Evolutionary conservation across 2,797 vertebrate genomes (phyloP), one percentile per base, ranked within the genome.

Genomic region (Catostomus latipinnis): DNA sequence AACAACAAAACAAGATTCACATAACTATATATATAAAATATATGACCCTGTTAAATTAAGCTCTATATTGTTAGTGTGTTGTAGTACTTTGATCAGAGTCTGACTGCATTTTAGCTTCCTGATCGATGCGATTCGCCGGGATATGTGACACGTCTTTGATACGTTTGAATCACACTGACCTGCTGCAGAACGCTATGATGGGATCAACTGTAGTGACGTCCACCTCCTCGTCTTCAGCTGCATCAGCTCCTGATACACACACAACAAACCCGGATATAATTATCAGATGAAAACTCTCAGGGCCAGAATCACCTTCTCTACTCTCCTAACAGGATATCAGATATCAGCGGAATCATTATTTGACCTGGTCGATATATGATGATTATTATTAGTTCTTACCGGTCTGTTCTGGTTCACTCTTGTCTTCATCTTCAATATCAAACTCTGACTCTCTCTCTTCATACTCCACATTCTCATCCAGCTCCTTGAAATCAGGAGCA

Each of bases 341-440:
- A 34, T 34, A 34, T 34, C 34, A 34, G 34, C 34, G 2, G 34
- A 34, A 34, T 34, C 2, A 34, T 34, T 34, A 34, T 4, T 34
- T 34, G 34, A 34, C 34, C 34, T 34, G 34, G 34, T 34, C 34
- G 34, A 34, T 34, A 14, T 54, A 49, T 60, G 14, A 34, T 13
- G 0, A 49, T 6, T 6, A 60, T 14, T 52, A 18, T n/a, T 34
- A 34, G 34, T 34, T 34, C 34, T 34, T 73, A 99, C 98, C 98
- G 76, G 95, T 99, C 89, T 99, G 97, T 78, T 99, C 98, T 0
- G 98, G 97, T 88, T 99, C 97, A 57, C 97, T 99, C 91, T 98
- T 99, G 84, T 99, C 98, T 91, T 99, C 97, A 9, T 99, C 98
- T 87, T 99, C 97, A 0, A 99, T 98, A 86, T 99, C 98, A 11